Base-by-base conservation (phyloP, 2,888 invertebrate species). In the Deilephila porcellus region DNA sequence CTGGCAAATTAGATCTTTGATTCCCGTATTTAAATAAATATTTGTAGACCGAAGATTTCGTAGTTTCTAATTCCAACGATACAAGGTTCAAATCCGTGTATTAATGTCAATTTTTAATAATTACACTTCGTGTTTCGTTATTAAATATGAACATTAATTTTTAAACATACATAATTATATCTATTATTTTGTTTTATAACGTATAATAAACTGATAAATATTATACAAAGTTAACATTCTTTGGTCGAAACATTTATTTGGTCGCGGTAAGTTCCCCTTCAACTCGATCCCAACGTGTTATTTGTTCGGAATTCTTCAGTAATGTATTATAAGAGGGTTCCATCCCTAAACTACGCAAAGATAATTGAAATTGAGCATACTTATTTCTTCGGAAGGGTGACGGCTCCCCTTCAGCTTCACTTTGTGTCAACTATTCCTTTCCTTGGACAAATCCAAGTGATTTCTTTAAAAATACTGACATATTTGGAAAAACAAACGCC, bases 361-460 rank as follows among this genome's bases (percentile, higher is more conserved):
- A 87, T 87, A 89, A 89, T 88, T 88, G 88, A 87, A 88, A 84
- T 73, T 76, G 81, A 85, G 84, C 85, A 84, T 83, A 84, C 79
- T 80, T 85, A 85, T 86, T 86, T 81, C 80, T 78, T 82, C 73
- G 74, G 80, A 83, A 78, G 79, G 83, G 67, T 67, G 81, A 78
- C 81, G 78, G 76, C 77, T 77, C 67, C 67, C 67, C 67, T 20
- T n/a, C 20, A n/a, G 7, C 34, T 32, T 14, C 20, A 20, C 19
- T 67, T 52, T 67, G 25, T 45, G 45, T 67, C 25, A 6, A 67
- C 25, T 67, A 25, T 52, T 67, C 45, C 45, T 67, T 67, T 64
- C 17, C 25, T 45, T 52, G 67, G n/a, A n/a, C n/a, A n/a, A n/a
- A n/a, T 67, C 17, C 20, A 67, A 67, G 67, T 67, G 52, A 52